Evolutionary conservation across 2,888 invertebrate species (phyloP).

Genomic region (Nomada fabriciana): DNA sequence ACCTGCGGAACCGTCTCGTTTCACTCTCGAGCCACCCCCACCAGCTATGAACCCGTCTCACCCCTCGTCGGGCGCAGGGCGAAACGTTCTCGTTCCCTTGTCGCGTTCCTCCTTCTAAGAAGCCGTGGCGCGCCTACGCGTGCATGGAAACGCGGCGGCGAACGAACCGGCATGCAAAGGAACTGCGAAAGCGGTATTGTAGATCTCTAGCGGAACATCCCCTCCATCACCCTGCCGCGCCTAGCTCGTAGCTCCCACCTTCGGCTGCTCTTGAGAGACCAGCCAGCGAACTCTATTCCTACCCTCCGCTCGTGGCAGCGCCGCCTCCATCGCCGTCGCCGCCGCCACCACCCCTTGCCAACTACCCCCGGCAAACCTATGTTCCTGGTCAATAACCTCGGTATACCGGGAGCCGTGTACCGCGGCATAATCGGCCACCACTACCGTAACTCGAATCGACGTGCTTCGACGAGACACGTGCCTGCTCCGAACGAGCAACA

Average conservation of each 20-base stretch:
- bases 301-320: conserved; percentile 44
- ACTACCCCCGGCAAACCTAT: conserved; percentile 64
- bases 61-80: background rate
- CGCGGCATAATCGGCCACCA: conserved; percentile 48
- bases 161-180: conserved; percentile 53
- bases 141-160: conserved; percentile 6
- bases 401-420: conserved; percentile 54
- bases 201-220: conserved; percentile 61
- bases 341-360: conserved; percentile 49
- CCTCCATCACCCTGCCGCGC: background rate
- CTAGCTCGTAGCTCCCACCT: conserved; percentile 25
- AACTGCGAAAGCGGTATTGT: conserved; percentile 57
- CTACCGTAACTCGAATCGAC: conserved; percentile 41
- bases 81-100: conserved; percentile 26
- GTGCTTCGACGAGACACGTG: conserved; percentile 21
- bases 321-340: conserved; percentile 35
- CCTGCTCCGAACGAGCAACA: background rate
- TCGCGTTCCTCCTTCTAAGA: conserved; percentile 46
- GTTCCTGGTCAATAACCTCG: conserved; percentile 76
- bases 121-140: conserved; percentile 25
- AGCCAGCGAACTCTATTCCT: conserved; percentile 64
- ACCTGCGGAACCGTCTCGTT: conserved; percentile 66
- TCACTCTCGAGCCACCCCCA: background rate
- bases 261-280: conserved; percentile 58
- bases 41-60: background rate